A percentile compares a stretch with the other conserved stretches of the same genome.
phyloP scores from a whole-genome alignment of 2,888 invertebrate species.

The Polyommatus iphigenia region DNA sequence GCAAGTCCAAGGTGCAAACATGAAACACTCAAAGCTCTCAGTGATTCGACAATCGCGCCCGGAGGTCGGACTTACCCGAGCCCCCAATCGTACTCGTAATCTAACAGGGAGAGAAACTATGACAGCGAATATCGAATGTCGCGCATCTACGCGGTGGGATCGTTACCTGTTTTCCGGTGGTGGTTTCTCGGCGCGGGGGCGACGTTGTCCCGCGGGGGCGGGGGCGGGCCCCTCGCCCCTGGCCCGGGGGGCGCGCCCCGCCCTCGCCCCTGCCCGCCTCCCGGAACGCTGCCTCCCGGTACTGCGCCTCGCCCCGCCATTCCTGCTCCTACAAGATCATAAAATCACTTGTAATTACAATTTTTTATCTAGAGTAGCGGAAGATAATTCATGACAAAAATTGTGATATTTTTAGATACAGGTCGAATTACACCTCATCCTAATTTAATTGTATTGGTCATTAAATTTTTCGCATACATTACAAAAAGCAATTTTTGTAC shows the following conservation, averaged over 20 bases:
- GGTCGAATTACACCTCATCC: background rate
- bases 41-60: constrained; percentile 65
- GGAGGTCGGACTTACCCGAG: constrained; percentile 74
- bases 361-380: background rate
- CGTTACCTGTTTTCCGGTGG: constrained; percentile 72
- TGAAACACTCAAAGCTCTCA: constrained; percentile 82
- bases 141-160: constrained; percentile 53
- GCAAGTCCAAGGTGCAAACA: constrained; percentile 82
- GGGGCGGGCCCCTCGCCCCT: constrained; percentile 93
- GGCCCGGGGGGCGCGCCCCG: constrained; percentile 76
- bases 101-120: constrained; percentile 63
- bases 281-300: constrained; percentile 46
- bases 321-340: constrained; percentile 43
- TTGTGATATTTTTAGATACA: background rate
- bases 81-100: constrained; percentile 48
- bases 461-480: background rate
- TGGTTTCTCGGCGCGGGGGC: constrained; percentile 68
- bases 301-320: constrained; percentile 46
- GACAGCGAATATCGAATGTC: constrained; percentile 58
- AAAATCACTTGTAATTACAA: background rate
- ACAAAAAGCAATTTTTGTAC: background rate
- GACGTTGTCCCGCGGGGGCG: constrained; percentile 88
- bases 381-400: background rate
- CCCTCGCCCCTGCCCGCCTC: constrained; percentile 48
- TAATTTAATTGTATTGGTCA: background rate